Percentiles rank a stretch among this genome's conserved stretches.
phyloP scores from a whole-genome alignment of 2,113 vertebrate species.

The Scortum barcoo region DNA sequence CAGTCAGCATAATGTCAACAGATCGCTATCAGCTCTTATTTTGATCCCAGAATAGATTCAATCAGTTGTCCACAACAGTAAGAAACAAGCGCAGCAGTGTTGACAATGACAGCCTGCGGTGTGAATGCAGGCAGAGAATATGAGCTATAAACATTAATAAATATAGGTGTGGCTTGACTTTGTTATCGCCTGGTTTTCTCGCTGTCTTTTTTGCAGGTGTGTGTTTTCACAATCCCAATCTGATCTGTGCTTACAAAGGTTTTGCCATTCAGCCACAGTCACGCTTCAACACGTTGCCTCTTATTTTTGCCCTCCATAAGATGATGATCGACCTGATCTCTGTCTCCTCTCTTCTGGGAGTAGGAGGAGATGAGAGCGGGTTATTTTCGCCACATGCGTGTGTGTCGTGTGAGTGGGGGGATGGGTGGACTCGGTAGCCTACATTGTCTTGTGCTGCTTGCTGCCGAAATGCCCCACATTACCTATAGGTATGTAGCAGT shows the following conservation, averaged over 20 bases:
- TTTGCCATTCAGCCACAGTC: not conserved
- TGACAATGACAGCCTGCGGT: not conserved
- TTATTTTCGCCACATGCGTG: conserved; percentile 52
- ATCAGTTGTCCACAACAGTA: conserved; percentile 1
- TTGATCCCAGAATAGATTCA: conserved; percentile 44
- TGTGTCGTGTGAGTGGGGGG: conserved; percentile 14
- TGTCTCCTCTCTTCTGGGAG: conserved; percentile 36
- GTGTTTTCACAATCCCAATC: conserved; percentile 1
- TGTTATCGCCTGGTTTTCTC: not conserved
- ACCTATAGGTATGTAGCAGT: not conserved
- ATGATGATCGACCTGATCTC: conserved; percentile 33
- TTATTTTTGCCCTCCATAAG: conserved; percentile 44
- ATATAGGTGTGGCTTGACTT: not conserved
- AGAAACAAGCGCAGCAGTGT: not conserved
- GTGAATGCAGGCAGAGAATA: not conserved
- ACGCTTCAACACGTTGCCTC: not conserved
- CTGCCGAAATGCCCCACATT: conserved; percentile 3
- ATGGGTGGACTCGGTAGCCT: conserved; percentile 14
- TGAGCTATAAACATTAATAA: not conserved
- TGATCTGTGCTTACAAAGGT: not conserved
- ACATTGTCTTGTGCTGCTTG: conserved; percentile 31
- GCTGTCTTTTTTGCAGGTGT: not conserved
- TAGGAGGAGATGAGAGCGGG: conserved; percentile 50
- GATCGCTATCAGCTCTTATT: not conserved
- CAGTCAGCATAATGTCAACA: conserved; percentile 1